A percentile compares a stretch with the other conserved stretches of the same genome.
phyloP scores from a whole-genome alignment of 2,797 vertebrate genomes.

The Peromyscus eremicus region DNA sequence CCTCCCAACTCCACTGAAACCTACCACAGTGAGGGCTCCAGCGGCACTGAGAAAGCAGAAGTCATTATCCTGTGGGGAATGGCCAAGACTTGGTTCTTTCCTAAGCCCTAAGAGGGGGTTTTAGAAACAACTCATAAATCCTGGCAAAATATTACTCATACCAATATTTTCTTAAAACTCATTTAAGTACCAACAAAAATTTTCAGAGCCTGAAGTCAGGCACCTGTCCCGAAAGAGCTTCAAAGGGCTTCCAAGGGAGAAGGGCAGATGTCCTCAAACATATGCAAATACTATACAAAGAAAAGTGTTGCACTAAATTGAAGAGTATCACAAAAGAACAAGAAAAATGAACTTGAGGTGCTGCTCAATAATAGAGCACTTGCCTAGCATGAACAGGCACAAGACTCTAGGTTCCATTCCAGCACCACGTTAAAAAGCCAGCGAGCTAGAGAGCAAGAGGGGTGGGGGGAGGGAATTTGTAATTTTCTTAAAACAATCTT shows the following conservation, averaged over 20 bases:
- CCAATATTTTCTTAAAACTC: constrained; percentile 49
- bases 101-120: constrained; percentile 34
- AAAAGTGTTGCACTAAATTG: not conserved
- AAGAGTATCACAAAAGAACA: not conserved
- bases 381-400: not conserved
- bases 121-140: constrained; percentile 67
- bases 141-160: constrained; percentile 47
- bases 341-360: not conserved
- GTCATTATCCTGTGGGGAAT: constrained; percentile 62
- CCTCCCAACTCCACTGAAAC: not conserved
- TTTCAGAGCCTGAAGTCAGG: constrained; percentile 28
- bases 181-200: constrained; percentile 12
- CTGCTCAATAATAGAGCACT: not conserved
- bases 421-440: not conserved
- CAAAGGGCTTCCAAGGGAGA: not conserved
- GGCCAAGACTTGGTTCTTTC: constrained; percentile 75
- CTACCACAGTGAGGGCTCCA: not conserved
- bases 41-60: constrained; percentile 65
- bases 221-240: not conserved
- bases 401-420: not conserved
- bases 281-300: not conserved
- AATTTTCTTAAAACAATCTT: constrained; percentile 42
- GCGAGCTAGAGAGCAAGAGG: no score
- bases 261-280: not conserved
- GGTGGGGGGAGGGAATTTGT: not conserved